Percentiles rank a stretch among this genome's conserved stretches.
phyloP scores from a whole-genome alignment of 2,888 invertebrate species.

The Melanchra persicariae region DNA sequence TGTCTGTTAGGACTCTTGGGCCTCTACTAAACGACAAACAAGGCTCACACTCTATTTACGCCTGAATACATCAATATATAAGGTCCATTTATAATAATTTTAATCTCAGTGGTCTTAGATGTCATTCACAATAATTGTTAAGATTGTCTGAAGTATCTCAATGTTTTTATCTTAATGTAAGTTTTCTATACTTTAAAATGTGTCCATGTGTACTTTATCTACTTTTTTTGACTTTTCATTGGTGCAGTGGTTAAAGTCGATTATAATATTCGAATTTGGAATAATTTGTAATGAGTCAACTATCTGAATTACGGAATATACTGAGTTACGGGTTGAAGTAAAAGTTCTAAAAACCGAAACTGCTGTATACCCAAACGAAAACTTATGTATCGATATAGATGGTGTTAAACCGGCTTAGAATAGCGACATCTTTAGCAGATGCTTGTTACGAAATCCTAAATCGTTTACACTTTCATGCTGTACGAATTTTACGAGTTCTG shows the following conservation, averaged over 20 bases:
- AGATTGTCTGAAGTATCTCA: slow-evolving; percentile 54
- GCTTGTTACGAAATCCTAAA: background rate
- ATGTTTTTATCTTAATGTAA: slow-evolving; percentile 40
- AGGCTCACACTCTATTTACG: slow-evolving; percentile 29
- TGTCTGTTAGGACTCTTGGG: slow-evolving; percentile 94
- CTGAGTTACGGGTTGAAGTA: background rate
- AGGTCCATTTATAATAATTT: slow-evolving; percentile 42
- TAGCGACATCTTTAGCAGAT: slow-evolving; percentile 30
- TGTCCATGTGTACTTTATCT: slow-evolving; percentile 2
- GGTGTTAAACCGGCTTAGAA: slow-evolving; percentile 9
- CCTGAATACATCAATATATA: slow-evolving; percentile 47
- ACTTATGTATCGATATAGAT: slow-evolving; percentile 10
- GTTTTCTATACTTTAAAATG: slow-evolving; percentile 27
- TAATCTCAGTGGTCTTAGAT: slow-evolving; percentile 42
- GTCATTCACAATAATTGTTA: slow-evolving; percentile 37
- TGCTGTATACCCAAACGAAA: background rate
- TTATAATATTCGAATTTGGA: background rate
- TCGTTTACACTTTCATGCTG: background rate
- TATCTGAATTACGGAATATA: background rate
- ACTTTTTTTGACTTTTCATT: background rate
- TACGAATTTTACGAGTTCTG: background rate
- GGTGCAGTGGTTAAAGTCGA: background rate
- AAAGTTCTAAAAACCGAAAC: background rate
- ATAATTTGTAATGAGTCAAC: background rate
- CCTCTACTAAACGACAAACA: slow-evolving; percentile 77